Conservation (phyloP, 2,888 invertebrate genomes). For the Hecatera dysodea region DNA sequence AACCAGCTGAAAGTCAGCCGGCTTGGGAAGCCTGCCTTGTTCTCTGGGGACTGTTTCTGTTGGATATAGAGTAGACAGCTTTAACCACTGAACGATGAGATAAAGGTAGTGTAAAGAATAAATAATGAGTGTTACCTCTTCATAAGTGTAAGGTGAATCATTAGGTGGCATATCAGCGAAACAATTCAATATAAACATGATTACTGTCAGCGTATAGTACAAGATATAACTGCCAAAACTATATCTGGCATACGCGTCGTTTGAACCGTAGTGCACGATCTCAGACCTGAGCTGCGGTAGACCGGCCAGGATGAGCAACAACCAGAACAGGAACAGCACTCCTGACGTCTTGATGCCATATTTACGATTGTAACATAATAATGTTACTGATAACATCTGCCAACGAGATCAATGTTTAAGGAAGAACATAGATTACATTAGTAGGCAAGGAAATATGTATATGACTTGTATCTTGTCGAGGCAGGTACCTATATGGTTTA, state of each 20-base stretch:
- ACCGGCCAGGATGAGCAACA: conserved; percentile 93
- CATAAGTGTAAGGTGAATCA: conserved; percentile 92
- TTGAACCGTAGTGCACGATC: conserved; percentile 78
- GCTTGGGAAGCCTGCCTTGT: conserved; percentile 95
- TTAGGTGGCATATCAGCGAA: conserved; percentile 94
- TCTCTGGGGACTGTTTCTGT: conserved; percentile 96
- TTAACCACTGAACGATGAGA: not conserved
- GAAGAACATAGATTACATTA: not conserved
- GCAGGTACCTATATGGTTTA: not conserved
- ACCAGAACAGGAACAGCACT: conserved; percentile 97
- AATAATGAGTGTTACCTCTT: conserved; percentile 88
- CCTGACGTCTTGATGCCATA: conserved; percentile 97
- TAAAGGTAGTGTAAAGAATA: not conserved
- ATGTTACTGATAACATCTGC: conserved; percentile 93
- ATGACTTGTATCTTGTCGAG: not conserved
- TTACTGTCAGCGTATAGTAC: conserved; percentile 93
- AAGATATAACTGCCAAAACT: conserved; percentile 94
- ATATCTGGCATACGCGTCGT: conserved; percentile 90
- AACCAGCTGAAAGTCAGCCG: conserved; percentile 97
- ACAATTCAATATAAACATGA: conserved; percentile 94
- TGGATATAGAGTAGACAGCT: not conserved
- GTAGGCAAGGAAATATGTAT: not conserved
- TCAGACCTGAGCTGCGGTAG: conserved; percentile 94
- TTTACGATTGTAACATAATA: conserved; percentile 94
- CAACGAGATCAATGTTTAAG: conserved; percentile 51